A percentile compares a stretch with the other conserved stretches of the same genome.
Conservation (phyloP, 1,140 invertebrate species). For the Diachasma alloeum region DNA sequence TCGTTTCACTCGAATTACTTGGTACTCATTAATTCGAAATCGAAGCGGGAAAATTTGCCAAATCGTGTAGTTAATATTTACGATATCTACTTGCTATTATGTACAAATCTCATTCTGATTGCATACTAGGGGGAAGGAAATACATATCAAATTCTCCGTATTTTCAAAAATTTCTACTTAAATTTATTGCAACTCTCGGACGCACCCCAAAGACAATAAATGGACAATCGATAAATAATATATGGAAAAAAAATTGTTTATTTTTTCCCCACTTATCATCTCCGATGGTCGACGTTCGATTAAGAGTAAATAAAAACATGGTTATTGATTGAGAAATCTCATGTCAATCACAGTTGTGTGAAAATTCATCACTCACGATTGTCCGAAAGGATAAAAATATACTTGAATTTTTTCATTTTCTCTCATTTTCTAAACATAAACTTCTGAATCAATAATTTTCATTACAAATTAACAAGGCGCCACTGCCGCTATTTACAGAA, state of each 20-base stretch:
- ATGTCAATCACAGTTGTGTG: not conserved
- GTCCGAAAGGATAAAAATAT: not conserved
- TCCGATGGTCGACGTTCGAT: not conserved
- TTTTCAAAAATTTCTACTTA: not conserved
- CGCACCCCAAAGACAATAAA: not conserved
- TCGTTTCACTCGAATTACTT: not conserved
- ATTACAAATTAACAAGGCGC: slow-evolving; percentile 17
- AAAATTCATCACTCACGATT: not conserved
- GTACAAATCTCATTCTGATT: not conserved
- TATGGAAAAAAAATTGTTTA: not conserved
- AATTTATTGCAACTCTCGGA: not conserved
- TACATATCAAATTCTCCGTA: not conserved
- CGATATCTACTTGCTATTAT: not conserved
- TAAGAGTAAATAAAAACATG: not conserved
- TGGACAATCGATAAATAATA: not conserved
- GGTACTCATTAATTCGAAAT: not conserved
- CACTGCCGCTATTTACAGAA: slow-evolving; percentile 26
- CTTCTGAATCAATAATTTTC: not conserved
- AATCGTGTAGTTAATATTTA: not conserved
- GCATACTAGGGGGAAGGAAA: not conserved
- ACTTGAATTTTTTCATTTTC: not conserved
- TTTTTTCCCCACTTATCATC: not conserved
- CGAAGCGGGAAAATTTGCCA: not conserved
- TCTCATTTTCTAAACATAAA: slow-evolving; percentile 15
- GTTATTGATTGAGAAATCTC: not conserved